A percentile compares a stretch with the other conserved stretches of the same genome.
Evolutionary conservation across 2,113 vertebrate species (phyloP).

Genomic region (Ptychochromis oligacanthus): DNA sequence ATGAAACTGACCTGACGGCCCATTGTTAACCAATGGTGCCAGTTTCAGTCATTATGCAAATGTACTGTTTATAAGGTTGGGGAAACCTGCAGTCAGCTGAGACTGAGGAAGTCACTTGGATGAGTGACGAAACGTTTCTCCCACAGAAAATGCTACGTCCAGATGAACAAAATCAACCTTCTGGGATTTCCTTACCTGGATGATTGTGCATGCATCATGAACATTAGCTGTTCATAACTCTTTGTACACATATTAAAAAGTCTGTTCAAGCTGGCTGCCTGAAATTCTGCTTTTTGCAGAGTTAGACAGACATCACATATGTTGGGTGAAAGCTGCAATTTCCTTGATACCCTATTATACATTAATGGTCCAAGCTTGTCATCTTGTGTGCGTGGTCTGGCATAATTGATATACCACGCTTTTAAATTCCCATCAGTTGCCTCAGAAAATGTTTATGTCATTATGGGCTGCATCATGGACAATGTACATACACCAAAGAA

Average conservation of each 20-base stretch:
- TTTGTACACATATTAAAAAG: slow-evolving; percentile 30
- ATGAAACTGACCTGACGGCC: no score
- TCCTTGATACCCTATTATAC: slow-evolving; percentile 42
- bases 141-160: no score
- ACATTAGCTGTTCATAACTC: slow-evolving; percentile 18
- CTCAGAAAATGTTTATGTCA: slow-evolving; percentile 32
- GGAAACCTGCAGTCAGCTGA: no score
- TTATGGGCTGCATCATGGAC: slow-evolving; percentile 45
- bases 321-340: slow-evolving; percentile 58
- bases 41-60: no score
- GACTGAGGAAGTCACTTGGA: no score
- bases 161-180: no score
- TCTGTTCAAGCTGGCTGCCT: slow-evolving; percentile 13
- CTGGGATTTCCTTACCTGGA: no score
- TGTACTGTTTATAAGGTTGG: no score
- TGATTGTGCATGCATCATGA: no score
- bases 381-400: slow-evolving; percentile 44
- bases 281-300: slow-evolving; percentile 17
- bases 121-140: no score
- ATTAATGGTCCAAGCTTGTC: slow-evolving; percentile 56
- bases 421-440: slow-evolving; percentile 62
- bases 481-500: slow-evolving; percentile 35
- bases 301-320: slow-evolving; percentile 10
- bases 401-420: slow-evolving; percentile 55
- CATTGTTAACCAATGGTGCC: no score